These are phyloP conservation scores for Papilio xuthus DNA, from an alignment of 1,140 invertebrate genomes.

Conservation along the genomic window DNA sequence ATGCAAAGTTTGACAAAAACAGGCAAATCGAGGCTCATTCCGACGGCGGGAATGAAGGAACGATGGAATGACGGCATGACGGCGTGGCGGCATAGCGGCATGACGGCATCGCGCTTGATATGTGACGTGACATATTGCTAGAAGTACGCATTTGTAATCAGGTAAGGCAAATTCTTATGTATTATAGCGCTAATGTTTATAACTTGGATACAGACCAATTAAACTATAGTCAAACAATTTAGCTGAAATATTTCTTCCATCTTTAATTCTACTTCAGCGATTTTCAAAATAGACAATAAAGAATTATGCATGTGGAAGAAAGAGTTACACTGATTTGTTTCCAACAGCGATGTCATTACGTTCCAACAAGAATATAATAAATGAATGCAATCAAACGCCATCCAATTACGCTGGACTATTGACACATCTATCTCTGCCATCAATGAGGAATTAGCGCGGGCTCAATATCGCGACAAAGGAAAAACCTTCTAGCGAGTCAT, in stretches of 20 bases:
- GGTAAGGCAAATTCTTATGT: background rate
- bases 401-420: conserved; percentile 53
- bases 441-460: conserved; percentile 57
- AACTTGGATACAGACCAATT: background rate
- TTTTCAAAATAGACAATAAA: no score
- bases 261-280: no score
- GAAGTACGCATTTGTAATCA: background rate
- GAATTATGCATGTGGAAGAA: no score
- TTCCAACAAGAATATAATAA: conserved; percentile 20
- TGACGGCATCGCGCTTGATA: background rate
- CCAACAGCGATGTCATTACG: background rate
- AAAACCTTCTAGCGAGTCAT: conserved; percentile 52
- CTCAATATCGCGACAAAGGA: conserved; percentile 55
- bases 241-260: background rate
- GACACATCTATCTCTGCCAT: conserved; percentile 52
- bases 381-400: conserved; percentile 41
- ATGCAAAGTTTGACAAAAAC: background rate
- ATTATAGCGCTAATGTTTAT: background rate
- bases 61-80: conserved; percentile 7
- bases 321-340: background rate
- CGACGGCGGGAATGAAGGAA: background rate
- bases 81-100: background rate
- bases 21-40: conserved; percentile 9
- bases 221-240: background rate
- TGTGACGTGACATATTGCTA: background rate